Percentiles rank a stretch among this genome's conserved stretches.
Evolutionary conservation across 2,888 invertebrate genomes (phyloP).

Genomic region (Agelastica alni): DNA sequence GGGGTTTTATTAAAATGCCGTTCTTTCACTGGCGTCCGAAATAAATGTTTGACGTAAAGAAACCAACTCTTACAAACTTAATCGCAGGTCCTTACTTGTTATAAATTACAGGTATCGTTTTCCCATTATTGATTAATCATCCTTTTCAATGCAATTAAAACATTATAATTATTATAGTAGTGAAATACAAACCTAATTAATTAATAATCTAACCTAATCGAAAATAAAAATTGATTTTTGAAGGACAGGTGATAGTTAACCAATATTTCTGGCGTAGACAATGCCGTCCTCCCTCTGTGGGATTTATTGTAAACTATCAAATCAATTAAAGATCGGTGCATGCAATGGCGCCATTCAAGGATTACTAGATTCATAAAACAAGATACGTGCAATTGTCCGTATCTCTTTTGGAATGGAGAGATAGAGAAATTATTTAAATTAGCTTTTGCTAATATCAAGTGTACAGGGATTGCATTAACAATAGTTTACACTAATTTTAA

Average conservation of each 20-base stretch:
- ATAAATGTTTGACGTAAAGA: too few species aligned
- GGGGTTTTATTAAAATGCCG: constrained; percentile 12
- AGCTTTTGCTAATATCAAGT: too few species aligned
- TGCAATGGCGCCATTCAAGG: constrained; percentile 48
- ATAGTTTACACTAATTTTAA: too few species aligned
- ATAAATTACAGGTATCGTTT: neutral
- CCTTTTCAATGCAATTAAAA: neutral
- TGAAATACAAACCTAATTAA: neutral
- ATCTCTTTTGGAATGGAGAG: constrained; percentile 35
- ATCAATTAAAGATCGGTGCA: constrained; percentile 45
- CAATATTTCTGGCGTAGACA: constrained; percentile 21
- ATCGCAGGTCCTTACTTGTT: too few species aligned
- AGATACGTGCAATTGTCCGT: constrained; percentile 32
- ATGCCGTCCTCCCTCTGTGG: constrained; percentile 22
- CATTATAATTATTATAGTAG: neutral
- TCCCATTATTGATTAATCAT: neutral
- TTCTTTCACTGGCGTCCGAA: constrained; percentile 1
- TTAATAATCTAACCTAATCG: neutral
- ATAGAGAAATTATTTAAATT: too few species aligned
- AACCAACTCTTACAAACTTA: too few species aligned
- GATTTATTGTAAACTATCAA: constrained; percentile 38
- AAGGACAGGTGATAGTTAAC: constrained; percentile 12
- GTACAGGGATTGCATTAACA: too few species aligned
- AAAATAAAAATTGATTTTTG: neutral
- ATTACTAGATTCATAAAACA: constrained; percentile 41